Evolutionary conservation across 2,797 vertebrate genomes (phyloP).

Genomic region (Hydrocynus forskahlii): DNA sequence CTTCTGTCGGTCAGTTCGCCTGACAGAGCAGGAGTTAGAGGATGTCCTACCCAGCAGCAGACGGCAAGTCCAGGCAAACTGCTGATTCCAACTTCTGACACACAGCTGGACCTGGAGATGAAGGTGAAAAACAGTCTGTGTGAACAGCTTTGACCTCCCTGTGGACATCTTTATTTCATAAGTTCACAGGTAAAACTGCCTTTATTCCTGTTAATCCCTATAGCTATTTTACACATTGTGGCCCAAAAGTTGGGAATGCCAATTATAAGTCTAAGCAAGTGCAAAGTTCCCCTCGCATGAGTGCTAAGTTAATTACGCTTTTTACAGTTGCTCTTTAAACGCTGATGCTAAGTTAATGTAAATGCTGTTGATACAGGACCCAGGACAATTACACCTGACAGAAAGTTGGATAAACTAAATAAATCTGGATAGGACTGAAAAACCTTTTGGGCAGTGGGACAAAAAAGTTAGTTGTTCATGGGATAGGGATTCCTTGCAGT

Average conservation of each 20-base stretch:
- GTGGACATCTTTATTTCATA: constrained; percentile 12
- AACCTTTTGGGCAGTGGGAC: not conserved
- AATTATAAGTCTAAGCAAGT: constrained; percentile 18
- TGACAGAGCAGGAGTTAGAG: not conserved
- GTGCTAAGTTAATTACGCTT: too few species aligned
- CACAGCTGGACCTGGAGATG: not conserved
- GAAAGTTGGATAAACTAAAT: not conserved
- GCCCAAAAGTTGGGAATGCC: not conserved
- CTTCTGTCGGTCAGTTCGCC: not conserved
- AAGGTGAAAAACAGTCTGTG: not conserved
- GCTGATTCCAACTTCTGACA: constrained; percentile 2
- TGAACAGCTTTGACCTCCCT: constrained; percentile 7
- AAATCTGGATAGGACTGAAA: not conserved
- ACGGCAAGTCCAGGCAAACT: constrained; percentile 9
- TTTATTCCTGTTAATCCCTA: not conserved
- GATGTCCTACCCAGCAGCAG: not conserved
- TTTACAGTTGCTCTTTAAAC: constrained; percentile 6
- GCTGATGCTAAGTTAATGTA: constrained; percentile 29
- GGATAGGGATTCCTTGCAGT: not conserved
- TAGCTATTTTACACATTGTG: constrained; percentile 6
- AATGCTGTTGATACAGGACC: constrained; percentile 34
- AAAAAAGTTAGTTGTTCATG: not conserved
- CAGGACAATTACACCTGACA: constrained; percentile 33
- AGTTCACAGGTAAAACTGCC: constrained; percentile 1
- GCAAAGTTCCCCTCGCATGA: not conserved